Evolutionary conservation across 2,797 vertebrate genomes (phyloP).

Genomic region (Pseudocheirus occidentalis): DNA sequence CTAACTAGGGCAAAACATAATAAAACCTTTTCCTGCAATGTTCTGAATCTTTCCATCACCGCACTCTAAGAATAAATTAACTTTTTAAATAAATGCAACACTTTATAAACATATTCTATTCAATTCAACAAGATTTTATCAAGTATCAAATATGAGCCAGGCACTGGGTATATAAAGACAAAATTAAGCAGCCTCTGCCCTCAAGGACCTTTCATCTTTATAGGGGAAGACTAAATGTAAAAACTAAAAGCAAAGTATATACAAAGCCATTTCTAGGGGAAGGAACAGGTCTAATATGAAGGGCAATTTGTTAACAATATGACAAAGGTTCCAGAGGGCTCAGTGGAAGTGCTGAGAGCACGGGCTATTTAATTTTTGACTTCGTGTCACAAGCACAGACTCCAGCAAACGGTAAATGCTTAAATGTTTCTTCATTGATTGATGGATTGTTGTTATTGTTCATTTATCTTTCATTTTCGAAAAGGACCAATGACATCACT

Average conservation of each 20-base stretch:
- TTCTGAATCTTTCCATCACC: not conserved
- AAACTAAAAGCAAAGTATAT: not conserved
- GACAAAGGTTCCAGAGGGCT: too few species aligned
- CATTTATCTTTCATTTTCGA: not conserved
- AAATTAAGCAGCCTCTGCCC: not conserved
- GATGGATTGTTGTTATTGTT: not conserved
- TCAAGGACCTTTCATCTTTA: not conserved
- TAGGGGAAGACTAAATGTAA: not conserved
- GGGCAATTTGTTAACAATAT: not conserved
- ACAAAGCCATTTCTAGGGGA: not conserved
- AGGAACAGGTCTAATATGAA: not conserved
- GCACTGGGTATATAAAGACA: not conserved
- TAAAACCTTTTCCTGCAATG: not conserved
- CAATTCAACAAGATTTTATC: not conserved
- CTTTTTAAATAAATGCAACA: not conserved
- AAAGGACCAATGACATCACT: not conserved
- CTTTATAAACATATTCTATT: not conserved
- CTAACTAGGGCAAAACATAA: not conserved
- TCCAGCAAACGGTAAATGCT: not conserved
- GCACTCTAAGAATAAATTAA: not conserved
- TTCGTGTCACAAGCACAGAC: not conserved
- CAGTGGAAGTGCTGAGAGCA: not conserved
- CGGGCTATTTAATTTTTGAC: not conserved
- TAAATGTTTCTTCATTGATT: not conserved
- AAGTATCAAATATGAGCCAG: not conserved